A percentile compares a stretch with the other conserved stretches of the same genome.
Conservation (phyloP, 2,113 vertebrate genomes). For the Etheostoma cragini region DNA sequence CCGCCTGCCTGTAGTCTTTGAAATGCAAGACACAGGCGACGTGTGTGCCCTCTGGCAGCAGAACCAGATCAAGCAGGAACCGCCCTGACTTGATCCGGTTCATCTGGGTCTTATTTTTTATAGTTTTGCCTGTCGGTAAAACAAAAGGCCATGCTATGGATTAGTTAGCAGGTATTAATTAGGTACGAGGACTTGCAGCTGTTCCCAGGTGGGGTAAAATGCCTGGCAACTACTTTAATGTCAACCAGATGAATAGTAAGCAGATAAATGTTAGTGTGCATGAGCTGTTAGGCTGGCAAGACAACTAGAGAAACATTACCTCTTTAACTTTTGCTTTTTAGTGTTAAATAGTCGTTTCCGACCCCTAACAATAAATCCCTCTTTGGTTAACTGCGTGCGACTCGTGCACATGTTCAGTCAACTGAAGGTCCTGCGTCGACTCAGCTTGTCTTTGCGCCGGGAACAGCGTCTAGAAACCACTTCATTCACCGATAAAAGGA, state of each 20-base stretch:
- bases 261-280: neutral
- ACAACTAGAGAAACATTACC: neutral
- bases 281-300: neutral
- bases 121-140: neutral
- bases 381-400: neutral
- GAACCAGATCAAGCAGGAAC: conserved; percentile 1
- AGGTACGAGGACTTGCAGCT: neutral
- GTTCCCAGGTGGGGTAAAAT: neutral
- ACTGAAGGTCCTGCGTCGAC: neutral
- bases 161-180: no score
- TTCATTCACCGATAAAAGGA: neutral
- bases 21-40: no score
- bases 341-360: no score
- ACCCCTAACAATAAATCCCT: neutral
- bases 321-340: neutral
- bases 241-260: neutral
- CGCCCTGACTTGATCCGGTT: neutral
- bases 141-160: no score
- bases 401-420: neutral
- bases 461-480: neutral
- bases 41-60: neutral
- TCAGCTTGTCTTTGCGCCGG: neutral
- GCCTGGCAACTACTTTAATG: neutral
- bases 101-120: neutral
- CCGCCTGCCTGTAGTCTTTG: no score